These are phyloP conservation scores for Microcaecilia unicolor DNA, from an alignment of 2,797 vertebrate species.

Conservation along the genomic window DNA sequence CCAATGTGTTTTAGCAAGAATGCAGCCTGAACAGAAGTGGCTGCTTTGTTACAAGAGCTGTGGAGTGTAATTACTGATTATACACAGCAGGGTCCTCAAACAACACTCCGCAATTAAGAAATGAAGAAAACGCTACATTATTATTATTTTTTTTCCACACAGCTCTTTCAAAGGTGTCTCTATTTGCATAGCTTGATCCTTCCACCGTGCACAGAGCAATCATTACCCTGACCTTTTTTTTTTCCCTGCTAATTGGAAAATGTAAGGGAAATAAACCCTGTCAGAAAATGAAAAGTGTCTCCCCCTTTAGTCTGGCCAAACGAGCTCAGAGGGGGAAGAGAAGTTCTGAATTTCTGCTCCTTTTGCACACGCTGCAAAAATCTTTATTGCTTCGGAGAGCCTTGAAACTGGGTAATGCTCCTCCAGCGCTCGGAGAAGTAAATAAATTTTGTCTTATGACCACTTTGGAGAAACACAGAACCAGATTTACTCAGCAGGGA, in stretches of 20 bases:
- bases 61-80: too few relatives aligned
- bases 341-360: slow-evolving; percentile 68
- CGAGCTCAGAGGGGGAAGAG: slow-evolving; percentile 73
- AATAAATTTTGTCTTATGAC: slow-evolving; percentile 83
- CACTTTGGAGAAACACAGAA: slow-evolving; percentile 80
- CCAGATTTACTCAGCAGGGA: slow-evolving; percentile 76
- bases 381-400: slow-evolving; percentile 76
- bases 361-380: slow-evolving; percentile 79
- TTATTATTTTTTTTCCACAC: too few relatives aligned
- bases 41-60: too few relatives aligned
- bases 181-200: slow-evolving; percentile 61
- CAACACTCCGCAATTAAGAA: slow-evolving; percentile 23
- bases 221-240: slow-evolving; percentile 64
- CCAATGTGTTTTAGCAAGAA: too few relatives aligned
- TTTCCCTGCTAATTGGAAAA: slow-evolving; percentile 76
- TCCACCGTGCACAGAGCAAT: slow-evolving; percentile 52
- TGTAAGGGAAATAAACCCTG: slow-evolving; percentile 74
- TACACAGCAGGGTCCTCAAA: too few relatives aligned
- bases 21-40: too few relatives aligned
- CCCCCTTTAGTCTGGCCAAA: slow-evolving; percentile 71
- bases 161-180: slow-evolving; percentile 58
- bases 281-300: slow-evolving; percentile 70
- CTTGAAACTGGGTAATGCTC: slow-evolving; percentile 71
- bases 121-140: slow-evolving; percentile 24
- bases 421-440: slow-evolving; percentile 73